Conservation (phyloP, 2,113 vertebrate species). For the Malaclemys terrapin region DNA sequence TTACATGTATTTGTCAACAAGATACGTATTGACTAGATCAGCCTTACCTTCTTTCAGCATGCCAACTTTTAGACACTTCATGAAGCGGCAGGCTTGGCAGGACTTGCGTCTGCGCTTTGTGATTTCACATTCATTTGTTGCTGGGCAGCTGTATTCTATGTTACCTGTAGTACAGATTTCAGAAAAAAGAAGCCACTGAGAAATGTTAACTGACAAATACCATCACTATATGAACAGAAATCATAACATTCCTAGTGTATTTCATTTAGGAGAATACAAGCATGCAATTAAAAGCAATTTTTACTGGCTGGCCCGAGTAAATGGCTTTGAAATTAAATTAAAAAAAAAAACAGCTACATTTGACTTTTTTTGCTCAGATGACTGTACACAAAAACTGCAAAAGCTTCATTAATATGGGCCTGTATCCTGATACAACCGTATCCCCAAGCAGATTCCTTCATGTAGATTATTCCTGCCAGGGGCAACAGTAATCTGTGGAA, state of each 20-base stretch:
- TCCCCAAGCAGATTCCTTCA: not conserved
- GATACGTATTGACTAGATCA: not conserved
- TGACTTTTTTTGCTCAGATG: not conserved
- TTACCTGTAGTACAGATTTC: slow-evolving; percentile 87
- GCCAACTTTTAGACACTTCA: slow-evolving; percentile 99
- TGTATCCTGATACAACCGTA: not conserved
- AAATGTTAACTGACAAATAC: not conserved
- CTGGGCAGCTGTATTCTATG: slow-evolving; percentile 99
- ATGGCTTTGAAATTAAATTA: not conserved
- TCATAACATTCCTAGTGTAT: not conserved
- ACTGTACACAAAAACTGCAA: not conserved
- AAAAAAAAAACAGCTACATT: not conserved
- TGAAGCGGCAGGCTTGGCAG: slow-evolving; percentile 99
- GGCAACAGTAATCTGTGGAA: not conserved
- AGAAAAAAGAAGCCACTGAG: slow-evolving; percentile 63
- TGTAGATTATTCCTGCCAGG: rapidly evolving
- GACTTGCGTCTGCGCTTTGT: slow-evolving; percentile 99
- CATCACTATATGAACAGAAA: rapidly evolving
- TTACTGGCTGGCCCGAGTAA: not conserved
- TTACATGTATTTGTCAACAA: not conserved
- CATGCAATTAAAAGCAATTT: not conserved
- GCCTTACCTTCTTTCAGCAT: slow-evolving; percentile 99
- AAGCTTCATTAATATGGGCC: not conserved
- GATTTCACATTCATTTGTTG: slow-evolving; percentile 99
- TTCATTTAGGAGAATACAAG: not conserved